Evolutionary conservation across 2,888 invertebrate species (phyloP).

Genomic region (Tachystola acroxantha): DNA sequence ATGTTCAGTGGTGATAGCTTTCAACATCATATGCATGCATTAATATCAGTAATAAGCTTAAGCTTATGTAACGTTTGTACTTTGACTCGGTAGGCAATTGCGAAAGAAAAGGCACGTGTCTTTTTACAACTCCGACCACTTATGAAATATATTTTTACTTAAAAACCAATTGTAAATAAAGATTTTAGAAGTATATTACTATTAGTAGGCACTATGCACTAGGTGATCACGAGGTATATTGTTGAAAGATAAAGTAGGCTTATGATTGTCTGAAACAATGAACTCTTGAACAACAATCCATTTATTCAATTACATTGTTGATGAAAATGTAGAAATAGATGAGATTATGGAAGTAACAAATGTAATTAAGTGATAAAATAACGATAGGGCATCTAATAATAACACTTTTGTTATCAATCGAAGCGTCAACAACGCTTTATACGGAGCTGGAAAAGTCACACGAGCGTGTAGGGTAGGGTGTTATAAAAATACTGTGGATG

Average conservation of each 20-base stretch:
- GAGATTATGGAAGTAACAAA: neutral
- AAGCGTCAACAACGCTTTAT: constrained; percentile 19
- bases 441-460: constrained; percentile 27
- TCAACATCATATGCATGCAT: too few relatives aligned
- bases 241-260: neutral
- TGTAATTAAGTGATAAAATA: neutral
- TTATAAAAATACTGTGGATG: constrained; percentile 65
- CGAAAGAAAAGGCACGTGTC: neutral
- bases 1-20: too few relatives aligned
- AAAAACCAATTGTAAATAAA: too few relatives aligned
- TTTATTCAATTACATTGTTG: neutral
- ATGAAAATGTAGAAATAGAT: constrained; percentile 3
- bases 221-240: neutral
- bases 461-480: constrained; percentile 42
- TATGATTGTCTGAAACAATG: neutral
- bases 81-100: too few relatives aligned
- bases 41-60: too few relatives aligned
- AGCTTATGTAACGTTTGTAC: too few relatives aligned
- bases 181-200: too few relatives aligned
- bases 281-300: neutral
- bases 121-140: neutral
- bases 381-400: neutral
- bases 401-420: neutral
- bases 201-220: neutral
- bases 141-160: neutral